phyloP scores from a whole-genome alignment of 1,140 invertebrate species.

The Temnothorax nylanderi region DNA sequence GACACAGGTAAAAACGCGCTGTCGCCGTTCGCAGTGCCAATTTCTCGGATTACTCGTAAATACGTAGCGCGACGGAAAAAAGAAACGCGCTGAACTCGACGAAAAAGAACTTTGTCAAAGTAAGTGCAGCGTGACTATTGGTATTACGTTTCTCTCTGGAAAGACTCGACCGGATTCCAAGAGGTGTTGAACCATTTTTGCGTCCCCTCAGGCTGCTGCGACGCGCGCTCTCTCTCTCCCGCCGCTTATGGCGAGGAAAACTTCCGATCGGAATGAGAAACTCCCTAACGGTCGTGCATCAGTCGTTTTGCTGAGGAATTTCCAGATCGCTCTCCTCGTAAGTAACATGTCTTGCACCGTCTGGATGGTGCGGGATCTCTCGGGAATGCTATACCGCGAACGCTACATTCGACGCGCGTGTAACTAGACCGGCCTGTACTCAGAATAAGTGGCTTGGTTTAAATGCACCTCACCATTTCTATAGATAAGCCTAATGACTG shows the following conservation, averaged over 20 bases:
- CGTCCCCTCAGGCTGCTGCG: background rate
- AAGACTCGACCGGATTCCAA: constrained; percentile 40
- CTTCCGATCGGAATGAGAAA: constrained; percentile 37
- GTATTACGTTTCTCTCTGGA: background rate
- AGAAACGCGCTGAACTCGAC: background rate
- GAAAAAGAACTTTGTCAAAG: constrained; percentile 33
- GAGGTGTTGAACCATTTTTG: constrained; percentile 2
- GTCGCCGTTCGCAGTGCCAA: background rate
- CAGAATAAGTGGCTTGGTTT: background rate
- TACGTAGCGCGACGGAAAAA: background rate
- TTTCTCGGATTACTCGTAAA: constrained; percentile 25
- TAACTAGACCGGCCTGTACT: background rate
- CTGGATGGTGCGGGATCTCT: constrained; percentile 25
- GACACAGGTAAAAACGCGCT: background rate
- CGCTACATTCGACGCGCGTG: background rate
- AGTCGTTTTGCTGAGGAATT: constrained; percentile 44
- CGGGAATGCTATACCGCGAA: background rate
- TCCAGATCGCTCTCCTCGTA: constrained; percentile 48
- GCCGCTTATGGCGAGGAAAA: constrained; percentile 33
- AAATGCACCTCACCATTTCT: background rate
- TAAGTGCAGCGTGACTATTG: constrained; percentile 28
- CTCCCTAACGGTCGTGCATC: constrained; percentile 54
- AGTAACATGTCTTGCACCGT: constrained; percentile 46
- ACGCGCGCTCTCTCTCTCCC: background rate
- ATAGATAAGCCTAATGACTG: background rate